phyloP scores from a whole-genome alignment of 64 coral and sea anemone species.

The Pocillopora damicornis region DNA sequence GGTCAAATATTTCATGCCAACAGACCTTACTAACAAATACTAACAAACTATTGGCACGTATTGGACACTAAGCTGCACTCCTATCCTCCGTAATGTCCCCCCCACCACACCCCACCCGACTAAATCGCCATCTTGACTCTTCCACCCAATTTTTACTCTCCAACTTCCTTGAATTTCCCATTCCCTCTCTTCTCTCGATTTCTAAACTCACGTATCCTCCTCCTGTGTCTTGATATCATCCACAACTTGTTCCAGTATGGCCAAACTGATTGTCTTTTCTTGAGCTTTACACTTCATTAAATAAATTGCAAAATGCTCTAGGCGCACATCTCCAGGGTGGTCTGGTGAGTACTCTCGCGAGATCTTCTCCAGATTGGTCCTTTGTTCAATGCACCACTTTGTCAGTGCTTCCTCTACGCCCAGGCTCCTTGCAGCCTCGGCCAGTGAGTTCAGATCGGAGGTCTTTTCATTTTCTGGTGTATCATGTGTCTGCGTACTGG shows the following conservation, averaged over 20 bases:
- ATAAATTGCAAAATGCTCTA: slow-evolving; percentile 81
- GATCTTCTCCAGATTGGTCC: slow-evolving; percentile 50
- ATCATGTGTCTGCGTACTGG: background rate
- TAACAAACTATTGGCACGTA: too few relatives aligned
- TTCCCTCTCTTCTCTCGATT: background rate
- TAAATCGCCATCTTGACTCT: too few relatives aligned
- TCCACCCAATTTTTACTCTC: background rate
- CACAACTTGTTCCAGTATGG: slow-evolving; percentile 72
- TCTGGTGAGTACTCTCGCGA: slow-evolving; percentile 31
- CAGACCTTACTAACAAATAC: too few relatives aligned
- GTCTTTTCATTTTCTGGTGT: slow-evolving; percentile 17
- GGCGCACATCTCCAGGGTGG: slow-evolving; percentile 64
- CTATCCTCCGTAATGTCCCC: background rate
- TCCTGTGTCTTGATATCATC: slow-evolving; percentile 62
- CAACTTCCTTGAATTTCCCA: background rate
- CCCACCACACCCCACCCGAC: background rate
- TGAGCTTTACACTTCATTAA: slow-evolving; percentile 74
- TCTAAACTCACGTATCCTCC: slow-evolving; percentile 26
- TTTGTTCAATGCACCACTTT: slow-evolving; percentile 54
- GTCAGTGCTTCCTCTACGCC: slow-evolving; percentile 36
- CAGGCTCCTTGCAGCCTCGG: slow-evolving; percentile 47
- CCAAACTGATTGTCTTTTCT: slow-evolving; percentile 32
- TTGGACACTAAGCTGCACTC: background rate
- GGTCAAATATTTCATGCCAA: too few relatives aligned
- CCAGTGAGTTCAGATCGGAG: slow-evolving; percentile 5